Evolutionary conservation across 1,140 invertebrate genomes (phyloP).

Genomic region (Pemphigus obesinymphae): DNA sequence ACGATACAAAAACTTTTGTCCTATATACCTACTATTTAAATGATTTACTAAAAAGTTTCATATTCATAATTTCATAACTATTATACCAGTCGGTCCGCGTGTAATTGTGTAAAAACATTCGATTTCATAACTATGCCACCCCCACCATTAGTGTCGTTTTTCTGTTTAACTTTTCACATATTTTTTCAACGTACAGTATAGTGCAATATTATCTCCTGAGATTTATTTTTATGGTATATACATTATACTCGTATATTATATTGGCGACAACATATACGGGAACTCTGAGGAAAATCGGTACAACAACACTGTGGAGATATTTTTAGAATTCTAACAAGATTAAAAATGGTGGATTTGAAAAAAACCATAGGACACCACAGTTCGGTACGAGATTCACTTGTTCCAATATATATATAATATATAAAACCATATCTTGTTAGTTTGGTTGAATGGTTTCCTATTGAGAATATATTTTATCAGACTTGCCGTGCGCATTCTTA

Average conservation of each 20-base stretch:
- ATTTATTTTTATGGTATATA: no score
- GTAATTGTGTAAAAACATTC: conserved; percentile 17
- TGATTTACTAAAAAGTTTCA: conserved; percentile 13
- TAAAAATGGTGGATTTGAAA: conserved; percentile 4
- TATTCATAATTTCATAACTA: conserved; percentile 19
- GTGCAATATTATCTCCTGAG: neutral
- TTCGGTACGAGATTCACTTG: neutral
- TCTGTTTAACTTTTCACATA: conserved; percentile 18
- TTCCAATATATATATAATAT: neutral
- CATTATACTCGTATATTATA: neutral
- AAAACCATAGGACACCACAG: neutral
- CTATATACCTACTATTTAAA: conserved; percentile 10
- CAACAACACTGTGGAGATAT: neutral
- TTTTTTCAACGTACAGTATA: neutral
- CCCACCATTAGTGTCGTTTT: neutral
- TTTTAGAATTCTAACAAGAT: neutral
- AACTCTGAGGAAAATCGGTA: neutral
- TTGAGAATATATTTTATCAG: neutral
- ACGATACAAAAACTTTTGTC: neutral
- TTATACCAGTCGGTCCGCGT: neutral
- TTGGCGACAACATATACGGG: neutral
- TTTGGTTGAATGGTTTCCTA: conserved; percentile 3
- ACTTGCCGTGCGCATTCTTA: neutral
- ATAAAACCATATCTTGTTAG: neutral
- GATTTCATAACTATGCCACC: conserved; percentile 12